Evolutionary conservation across 1,140 invertebrate species (phyloP), one percentile per base, ranked within the genome.

Genomic region (Triops cancriformis): DNA sequence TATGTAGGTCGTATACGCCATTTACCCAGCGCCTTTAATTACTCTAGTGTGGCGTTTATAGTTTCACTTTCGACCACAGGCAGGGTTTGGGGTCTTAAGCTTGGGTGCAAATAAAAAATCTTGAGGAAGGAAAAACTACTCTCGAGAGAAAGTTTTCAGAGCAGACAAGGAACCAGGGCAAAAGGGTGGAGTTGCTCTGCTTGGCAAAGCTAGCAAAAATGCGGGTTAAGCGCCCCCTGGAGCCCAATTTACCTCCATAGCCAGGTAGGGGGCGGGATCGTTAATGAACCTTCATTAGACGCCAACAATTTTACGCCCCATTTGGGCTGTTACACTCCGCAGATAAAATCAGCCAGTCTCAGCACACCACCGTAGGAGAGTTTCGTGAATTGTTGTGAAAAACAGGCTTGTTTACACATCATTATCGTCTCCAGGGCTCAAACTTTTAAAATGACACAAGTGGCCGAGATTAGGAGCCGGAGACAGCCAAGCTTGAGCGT

Each of bases 171-270:
- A 64, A 64, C 51, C 51, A 23, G 23, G 51, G 23, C 51, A 18
- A 64, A 64, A 64, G 51, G 51, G 51, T 64, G 51, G 51, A 64
- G 51, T 64, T 64, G 51, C 51, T 64, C 51, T 64, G 51, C 18
- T 64, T 64, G 10, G 23, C n/a, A 23, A n/a, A 64, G 51, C 51
- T 23, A 64, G 23, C 45, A 64, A 64, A 45, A 64, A 64, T 37
- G 31, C 31, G 31, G 9, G 51, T 23, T 23, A 0, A 64, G 23
- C 23, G 1, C 51, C 18, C 18, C 23, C 3, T 23, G 23, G 51
- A 6, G 31, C 51, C 51, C 23, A 18, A 64, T 64, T 64, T 64
- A 64, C 14, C n/a, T 23, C n/a, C 51, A 64, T 64, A 23, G 51
- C 51, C 14, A 64, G 23, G 31, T 37, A 37, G 31, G 31, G 31